Conservation (phyloP, 1,140 invertebrate species). For the Tetranychus urticae region DNA sequence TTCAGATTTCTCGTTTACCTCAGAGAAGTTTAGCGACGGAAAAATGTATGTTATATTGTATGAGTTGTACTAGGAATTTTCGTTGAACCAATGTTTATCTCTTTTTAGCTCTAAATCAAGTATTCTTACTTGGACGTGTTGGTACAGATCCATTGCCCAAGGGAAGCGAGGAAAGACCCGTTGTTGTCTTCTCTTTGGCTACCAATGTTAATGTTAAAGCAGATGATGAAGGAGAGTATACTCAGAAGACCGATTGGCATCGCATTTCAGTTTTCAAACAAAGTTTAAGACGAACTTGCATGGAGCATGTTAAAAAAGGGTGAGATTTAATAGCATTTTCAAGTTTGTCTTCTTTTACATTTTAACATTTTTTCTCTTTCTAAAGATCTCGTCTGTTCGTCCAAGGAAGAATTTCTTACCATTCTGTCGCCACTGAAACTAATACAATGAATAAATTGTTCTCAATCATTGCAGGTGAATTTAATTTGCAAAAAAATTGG, state of each 20-base stretch:
- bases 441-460: slow-evolving; percentile 43
- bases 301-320: slow-evolving; percentile 52
- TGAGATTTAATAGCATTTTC: slow-evolving; percentile 5
- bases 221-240: slow-evolving; percentile 13
- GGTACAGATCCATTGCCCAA: slow-evolving; percentile 60
- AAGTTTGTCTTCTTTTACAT: too few relatives aligned
- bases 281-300: slow-evolving; percentile 44
- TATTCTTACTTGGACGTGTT: slow-evolving; percentile 58
- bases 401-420: slow-evolving; percentile 54
- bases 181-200: slow-evolving; percentile 66
- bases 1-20: neutral
- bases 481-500: neutral
- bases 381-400: slow-evolving; percentile 48
- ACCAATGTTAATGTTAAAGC: slow-evolving; percentile 59
- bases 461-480: slow-evolving; percentile 37
- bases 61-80: neutral
- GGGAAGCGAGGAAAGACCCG: slow-evolving; percentile 47
- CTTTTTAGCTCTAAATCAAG: slow-evolving; percentile 51
- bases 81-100: neutral
- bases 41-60: too few relatives aligned
- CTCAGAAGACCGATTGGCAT: slow-evolving; percentile 72
- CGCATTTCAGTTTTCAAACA: slow-evolving; percentile 65
- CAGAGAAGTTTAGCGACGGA: too few relatives aligned
- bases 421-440: slow-evolving; percentile 51
- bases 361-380: neutral